These are phyloP conservation scores for Camelus bactrianus DNA, from an alignment of 2,113 vertebrate genomes.

Conservation along the genomic window DNA sequence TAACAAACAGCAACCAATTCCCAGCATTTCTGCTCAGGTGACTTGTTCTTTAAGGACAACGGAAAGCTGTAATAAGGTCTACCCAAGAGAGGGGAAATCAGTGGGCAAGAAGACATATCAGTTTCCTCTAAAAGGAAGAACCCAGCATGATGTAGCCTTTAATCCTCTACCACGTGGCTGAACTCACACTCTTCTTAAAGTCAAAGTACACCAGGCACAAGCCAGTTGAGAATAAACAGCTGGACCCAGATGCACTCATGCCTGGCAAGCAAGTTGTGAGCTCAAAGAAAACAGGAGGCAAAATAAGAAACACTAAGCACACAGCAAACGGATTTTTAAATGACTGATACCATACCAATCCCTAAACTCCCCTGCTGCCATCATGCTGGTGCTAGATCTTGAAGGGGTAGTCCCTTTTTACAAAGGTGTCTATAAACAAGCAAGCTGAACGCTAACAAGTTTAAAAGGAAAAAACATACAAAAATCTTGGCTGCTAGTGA, in stretches of 20 bases:
- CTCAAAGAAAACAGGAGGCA: slow-evolving; percentile 66
- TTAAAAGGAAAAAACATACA: slow-evolving; percentile 70
- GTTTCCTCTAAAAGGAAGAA: slow-evolving; percentile 53
- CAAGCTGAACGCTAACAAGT: slow-evolving; percentile 70
- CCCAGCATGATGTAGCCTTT: neutral
- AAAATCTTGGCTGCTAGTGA: slow-evolving; percentile 79
- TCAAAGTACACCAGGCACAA: slow-evolving; percentile 40
- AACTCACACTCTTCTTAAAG: slow-evolving; percentile 65
- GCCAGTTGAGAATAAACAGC: slow-evolving; percentile 62
- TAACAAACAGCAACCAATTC: slow-evolving; percentile 73
- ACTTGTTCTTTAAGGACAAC: slow-evolving; percentile 69
- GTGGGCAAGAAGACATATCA: neutral
- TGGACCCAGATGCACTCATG: slow-evolving; percentile 33
- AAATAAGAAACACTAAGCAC: slow-evolving; percentile 64
- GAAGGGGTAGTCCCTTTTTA: slow-evolving; percentile 69
- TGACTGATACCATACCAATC: slow-evolving; percentile 40
- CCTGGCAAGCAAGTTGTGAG: slow-evolving; percentile 40
- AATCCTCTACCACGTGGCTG: slow-evolving; percentile 56
- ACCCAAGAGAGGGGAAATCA: slow-evolving; percentile 55
- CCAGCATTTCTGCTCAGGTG: slow-evolving; percentile 77
- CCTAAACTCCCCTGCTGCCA: slow-evolving; percentile 35
- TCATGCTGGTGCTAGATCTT: slow-evolving; percentile 45
- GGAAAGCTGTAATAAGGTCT: slow-evolving; percentile 29
- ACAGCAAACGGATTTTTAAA: slow-evolving; percentile 56
- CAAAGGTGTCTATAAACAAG: slow-evolving; percentile 73